Evolutionary conservation across 2,113 vertebrate species (phyloP), one percentile per base, ranked within the genome.

Genomic region (Neotragus moschatus): DNA sequence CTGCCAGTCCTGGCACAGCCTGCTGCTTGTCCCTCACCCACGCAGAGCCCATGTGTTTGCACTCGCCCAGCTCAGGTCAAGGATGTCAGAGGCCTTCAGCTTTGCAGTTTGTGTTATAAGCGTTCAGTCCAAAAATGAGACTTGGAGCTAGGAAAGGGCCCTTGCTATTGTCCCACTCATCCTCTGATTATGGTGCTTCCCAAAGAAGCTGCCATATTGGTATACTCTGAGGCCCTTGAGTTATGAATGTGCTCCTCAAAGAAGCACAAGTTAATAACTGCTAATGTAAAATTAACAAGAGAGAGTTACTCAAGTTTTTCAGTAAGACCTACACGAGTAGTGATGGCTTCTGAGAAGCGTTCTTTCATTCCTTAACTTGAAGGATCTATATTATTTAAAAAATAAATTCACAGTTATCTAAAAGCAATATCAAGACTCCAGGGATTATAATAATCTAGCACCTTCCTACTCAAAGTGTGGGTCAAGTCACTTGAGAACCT

Each of bases 301-400:
- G 8, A 63, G 8, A 9, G 30, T 21, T 94, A 47, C 26, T 28
- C 13, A 75, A 58, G 9, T 26, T 4, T 6, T 3, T 49, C 70
- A 19, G 28, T 66, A 95, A 73, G 15, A 88, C 26, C 43, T 93
- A 6, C 21, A 2, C 9, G 12, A 94, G 3, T 4, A 66, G 19
- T 58, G 19, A 55, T 14, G 36, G 21, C 45, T 91, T 88, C 33
- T 89, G 9, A 88, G 25, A 77, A 14, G 3, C 4, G 49, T 75
- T 90, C 25, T 61, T 93, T 84, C 3, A 10, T 91, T 26, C 33
- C 28, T 33, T 92, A 58, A 85, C 7, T 95, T 90, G 73, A 79
- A 79, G 16, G 10, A 56, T 93, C 77, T 1, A 33, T 1, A 55
- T 61, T 82, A 19, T 33, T 88, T 61, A 16, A 55, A 47, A 85